Evolutionary conservation across 2,797 vertebrate species (phyloP).

Genomic region (Myotis findleyi): DNA sequence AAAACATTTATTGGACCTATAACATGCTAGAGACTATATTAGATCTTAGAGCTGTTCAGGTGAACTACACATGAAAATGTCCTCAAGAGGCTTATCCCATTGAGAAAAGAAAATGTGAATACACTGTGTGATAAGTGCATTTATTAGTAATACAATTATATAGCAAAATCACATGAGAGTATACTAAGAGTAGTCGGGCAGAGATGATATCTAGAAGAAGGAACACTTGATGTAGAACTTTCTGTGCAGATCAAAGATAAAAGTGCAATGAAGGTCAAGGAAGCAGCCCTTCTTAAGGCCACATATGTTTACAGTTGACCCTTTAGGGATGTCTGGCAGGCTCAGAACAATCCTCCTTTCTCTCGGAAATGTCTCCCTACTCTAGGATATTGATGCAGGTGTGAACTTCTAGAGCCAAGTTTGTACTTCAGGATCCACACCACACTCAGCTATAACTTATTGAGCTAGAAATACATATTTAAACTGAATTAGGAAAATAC

Average conservation of each 20-base stretch:
- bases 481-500: conserved; percentile 1
- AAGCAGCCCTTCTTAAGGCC: not conserved
- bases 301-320: not conserved
- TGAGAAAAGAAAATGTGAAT: not conserved
- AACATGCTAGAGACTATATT: not conserved
- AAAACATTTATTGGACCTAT: conserved; percentile 28
- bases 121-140: not conserved
- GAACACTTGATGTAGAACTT: not conserved
- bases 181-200: not conserved
- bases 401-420: not conserved
- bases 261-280: not conserved
- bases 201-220: not conserved
- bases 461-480: not conserved
- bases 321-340: not conserved
- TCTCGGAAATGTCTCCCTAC: not conserved
- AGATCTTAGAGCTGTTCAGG: not conserved
- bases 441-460: not conserved
- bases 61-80: not conserved
- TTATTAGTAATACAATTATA: not conserved
- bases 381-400: not conserved
- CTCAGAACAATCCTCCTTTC: not conserved
- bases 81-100: not conserved
- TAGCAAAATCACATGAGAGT: not conserved
- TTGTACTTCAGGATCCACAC: not conserved
- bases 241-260: not conserved